phyloP scores from a whole-genome alignment of 2,888 invertebrate species.

The Podabrus alpinus region DNA sequence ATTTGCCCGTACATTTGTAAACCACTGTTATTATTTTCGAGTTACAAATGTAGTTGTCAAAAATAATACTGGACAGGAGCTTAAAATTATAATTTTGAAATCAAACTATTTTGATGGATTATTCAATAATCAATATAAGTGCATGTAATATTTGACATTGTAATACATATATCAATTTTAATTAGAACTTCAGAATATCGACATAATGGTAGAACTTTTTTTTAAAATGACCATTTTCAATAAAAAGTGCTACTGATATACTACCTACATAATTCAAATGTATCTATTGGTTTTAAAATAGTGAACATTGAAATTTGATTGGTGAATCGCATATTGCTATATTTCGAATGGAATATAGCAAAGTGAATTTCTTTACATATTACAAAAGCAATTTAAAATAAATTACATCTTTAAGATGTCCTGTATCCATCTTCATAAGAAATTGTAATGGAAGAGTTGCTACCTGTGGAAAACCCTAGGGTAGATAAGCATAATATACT shows the following conservation, averaged over 20 bases:
- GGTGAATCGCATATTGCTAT: not conserved
- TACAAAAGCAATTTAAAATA: not conserved
- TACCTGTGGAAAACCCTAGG: not conserved
- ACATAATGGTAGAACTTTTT: not conserved
- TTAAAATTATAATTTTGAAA: not conserved
- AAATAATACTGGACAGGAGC: not conserved
- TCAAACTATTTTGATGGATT: no score
- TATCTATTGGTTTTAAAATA: not conserved
- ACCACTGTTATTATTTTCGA: not conserved
- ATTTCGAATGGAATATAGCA: not conserved
- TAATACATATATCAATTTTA: not conserved
- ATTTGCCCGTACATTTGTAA: not conserved
- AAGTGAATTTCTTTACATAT: not conserved
- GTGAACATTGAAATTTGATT: not conserved
- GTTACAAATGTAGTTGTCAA: not conserved
- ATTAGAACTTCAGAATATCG: not conserved
- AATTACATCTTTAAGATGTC: not conserved
- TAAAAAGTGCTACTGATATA: no score
- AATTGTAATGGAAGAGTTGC: not conserved
- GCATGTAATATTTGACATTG: no score
- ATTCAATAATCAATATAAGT: no score
- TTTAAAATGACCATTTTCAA: not conserved
- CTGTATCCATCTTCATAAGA: not conserved
- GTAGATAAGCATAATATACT: not conserved
- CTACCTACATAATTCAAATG: not conserved